These are phyloP conservation scores for Archips crataeganus DNA, from an alignment of 2,888 invertebrate genomes.

Conservation along the genomic window DNA sequence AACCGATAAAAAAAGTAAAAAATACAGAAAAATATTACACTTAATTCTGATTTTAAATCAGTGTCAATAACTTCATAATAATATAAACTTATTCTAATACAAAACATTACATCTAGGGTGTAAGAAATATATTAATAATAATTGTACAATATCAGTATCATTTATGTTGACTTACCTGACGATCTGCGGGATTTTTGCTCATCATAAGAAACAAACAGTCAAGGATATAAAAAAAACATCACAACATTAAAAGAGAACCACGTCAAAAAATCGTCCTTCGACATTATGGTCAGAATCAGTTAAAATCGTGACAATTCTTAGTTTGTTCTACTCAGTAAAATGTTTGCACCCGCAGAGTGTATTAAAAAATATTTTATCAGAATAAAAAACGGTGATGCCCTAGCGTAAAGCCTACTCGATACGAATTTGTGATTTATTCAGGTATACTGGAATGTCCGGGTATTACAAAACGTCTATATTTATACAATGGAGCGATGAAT, in stretches of 20 bases:
- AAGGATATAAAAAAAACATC: background rate
- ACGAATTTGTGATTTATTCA: conserved; percentile 55
- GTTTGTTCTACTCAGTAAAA: background rate
- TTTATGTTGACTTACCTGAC: conserved; percentile 49
- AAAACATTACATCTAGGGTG: conserved; percentile 72
- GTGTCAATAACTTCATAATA: conserved; percentile 60
- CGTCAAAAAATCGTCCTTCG: background rate
- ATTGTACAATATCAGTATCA: conserved; percentile 80
- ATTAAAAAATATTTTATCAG: conserved; percentile 51
- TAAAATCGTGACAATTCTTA: background rate
- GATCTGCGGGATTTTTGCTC: conserved; percentile 30
- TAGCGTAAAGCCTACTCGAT: conserved; percentile 59
- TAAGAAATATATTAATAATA: conserved; percentile 75
- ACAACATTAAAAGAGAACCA: background rate
- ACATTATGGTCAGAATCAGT: background rate
- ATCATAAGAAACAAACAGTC: conserved; percentile 1
- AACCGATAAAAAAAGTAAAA: conserved; percentile 65
- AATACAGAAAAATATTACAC: conserved; percentile 58
- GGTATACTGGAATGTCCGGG: conserved; percentile 75
- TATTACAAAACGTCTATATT: conserved; percentile 30
- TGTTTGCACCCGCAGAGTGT: conserved; percentile 16
- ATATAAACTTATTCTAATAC: conserved; percentile 71
- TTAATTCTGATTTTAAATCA: conserved; percentile 75
- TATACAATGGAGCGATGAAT: conserved; percentile 29
- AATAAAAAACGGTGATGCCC: conserved; percentile 66